A percentile compares a stretch with the other conserved stretches of the same genome.
Conservation (phyloP, 2,113 vertebrate species). For the Petroica traversi region DNA sequence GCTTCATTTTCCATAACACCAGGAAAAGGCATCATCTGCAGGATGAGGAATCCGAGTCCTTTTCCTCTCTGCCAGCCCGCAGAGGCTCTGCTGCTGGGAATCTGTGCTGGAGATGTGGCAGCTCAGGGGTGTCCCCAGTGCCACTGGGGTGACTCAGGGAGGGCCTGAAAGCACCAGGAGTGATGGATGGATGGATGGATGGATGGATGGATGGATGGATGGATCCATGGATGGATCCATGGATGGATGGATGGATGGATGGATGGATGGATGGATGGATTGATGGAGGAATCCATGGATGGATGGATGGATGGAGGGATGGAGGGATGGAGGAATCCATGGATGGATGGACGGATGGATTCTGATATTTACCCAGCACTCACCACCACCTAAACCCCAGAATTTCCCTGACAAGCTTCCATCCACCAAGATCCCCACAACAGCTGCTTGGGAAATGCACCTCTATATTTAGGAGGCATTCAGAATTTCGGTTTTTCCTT, state of each 20-base stretch:
- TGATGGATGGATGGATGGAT: background rate
- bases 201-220: background rate
- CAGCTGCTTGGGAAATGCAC: background rate
- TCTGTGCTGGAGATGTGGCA: background rate
- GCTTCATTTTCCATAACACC: too few species aligned
- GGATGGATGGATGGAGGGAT: background rate
- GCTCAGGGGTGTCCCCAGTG: background rate
- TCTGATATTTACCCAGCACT: background rate
- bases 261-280: background rate
- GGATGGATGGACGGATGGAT: background rate
- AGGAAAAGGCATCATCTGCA: too few species aligned
- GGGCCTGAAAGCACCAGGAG: background rate
- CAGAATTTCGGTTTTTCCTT: background rate
- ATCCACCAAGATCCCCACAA: background rate
- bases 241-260: too few species aligned
- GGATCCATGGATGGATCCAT: background rate
- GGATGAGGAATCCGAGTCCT: background rate
- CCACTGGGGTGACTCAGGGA: background rate
- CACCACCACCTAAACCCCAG: background rate
- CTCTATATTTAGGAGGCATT: background rate
- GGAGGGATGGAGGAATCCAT: background rate
- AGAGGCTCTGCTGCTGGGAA: background rate
- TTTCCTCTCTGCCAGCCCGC: background rate
- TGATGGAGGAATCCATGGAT: too few species aligned
- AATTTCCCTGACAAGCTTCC: background rate